Evolutionary conservation across 1,140 invertebrate genomes (phyloP), one percentile per base, ranked within the genome.

Genomic region (Drosophila lini): DNA sequence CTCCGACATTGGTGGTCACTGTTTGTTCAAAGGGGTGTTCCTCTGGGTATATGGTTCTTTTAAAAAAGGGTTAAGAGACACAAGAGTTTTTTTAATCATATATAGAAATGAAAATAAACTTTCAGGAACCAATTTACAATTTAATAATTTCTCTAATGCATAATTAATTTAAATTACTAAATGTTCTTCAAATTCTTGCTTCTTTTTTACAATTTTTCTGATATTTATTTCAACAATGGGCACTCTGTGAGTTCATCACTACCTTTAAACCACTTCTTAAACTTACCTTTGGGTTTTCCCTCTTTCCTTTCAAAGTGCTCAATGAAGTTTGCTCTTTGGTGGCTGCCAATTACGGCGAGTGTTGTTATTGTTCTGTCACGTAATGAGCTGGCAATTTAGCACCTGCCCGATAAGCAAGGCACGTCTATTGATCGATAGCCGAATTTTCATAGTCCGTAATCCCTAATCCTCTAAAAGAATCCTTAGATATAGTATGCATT

Each of bases 331-430:
- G 65, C 36, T 44, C 62, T 68, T 69, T 77, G 58, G 59, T 78
- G 61, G 68, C 74, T 68, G 79, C 74, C 71, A 70, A 71, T 81
- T 81, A 62, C 53, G 25, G 42, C 31, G 44, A 65, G 38, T 61
- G 65, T 63, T 61, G 74, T 73, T 78, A 81, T 81, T 81, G 79
- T 81, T 77, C 71, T 73, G 81, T 80, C 81, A 83, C 81, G 81
- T 83, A 86, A 86, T 86, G 84, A 86, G 81, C 63, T 60, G 69
- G 76, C 83, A 88, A 71, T 86, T 86, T 86, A 80, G 80, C 83
- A 86, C 83, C 83, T 86, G 83, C 80, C 69, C 61, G 45, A 64
- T 50, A 62, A 47, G 62, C 45, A 45, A 59, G 62, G 74, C 74
- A 76, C 74, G 74, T 76, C 74, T 76, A 76, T 59, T 76, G 68